phyloP scores from a whole-genome alignment of 2,888 invertebrate species.

The Macaria notata region DNA sequence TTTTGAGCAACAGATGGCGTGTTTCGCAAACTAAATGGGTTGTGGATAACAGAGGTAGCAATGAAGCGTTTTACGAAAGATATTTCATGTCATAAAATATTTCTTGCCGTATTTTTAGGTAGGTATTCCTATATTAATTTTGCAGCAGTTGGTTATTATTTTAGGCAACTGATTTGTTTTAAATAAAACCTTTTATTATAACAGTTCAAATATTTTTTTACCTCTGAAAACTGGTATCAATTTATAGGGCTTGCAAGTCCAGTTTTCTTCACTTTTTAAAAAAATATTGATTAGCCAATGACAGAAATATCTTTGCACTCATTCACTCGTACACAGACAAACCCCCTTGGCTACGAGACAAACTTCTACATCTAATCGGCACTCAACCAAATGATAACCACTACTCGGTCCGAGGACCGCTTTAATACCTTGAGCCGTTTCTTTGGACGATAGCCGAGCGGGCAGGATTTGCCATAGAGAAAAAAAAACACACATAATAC shows the following conservation, averaged over 20 bases:
- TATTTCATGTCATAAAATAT: slow-evolving; percentile 48
- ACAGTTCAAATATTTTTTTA: too few species aligned
- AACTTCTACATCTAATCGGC: slow-evolving; percentile 73
- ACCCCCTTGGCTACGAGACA: slow-evolving; percentile 82
- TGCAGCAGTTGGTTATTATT: too few species aligned
- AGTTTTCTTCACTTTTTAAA: too few species aligned
- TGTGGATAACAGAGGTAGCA: slow-evolving; percentile 44
- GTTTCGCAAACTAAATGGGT: slow-evolving; percentile 45
- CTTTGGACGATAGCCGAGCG: slow-evolving; percentile 85
- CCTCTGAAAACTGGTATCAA: too few species aligned
- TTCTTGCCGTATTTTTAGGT: too few species aligned
- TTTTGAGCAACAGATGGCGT: slow-evolving; percentile 45
- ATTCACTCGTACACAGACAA: slow-evolving; percentile 68
- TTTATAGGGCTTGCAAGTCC: too few species aligned
- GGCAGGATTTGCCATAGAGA: slow-evolving; percentile 87
- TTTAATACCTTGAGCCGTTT: slow-evolving; percentile 78
- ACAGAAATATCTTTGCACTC: slow-evolving; percentile 61
- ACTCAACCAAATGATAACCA: slow-evolving; percentile 66
- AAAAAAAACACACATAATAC: slow-evolving; percentile 87
- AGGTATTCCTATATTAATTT: too few species aligned
- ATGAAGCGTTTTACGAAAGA: slow-evolving; percentile 52
- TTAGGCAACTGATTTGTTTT: too few species aligned
- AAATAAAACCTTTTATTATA: too few species aligned
- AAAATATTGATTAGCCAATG: slow-evolving; percentile 15
- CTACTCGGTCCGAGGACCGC: slow-evolving; percentile 53